Evolutionary conservation across 23 tunicate genomes (phyloP), one percentile per base, ranked within the genome.

Genomic region (Ascidia mentula): DNA sequence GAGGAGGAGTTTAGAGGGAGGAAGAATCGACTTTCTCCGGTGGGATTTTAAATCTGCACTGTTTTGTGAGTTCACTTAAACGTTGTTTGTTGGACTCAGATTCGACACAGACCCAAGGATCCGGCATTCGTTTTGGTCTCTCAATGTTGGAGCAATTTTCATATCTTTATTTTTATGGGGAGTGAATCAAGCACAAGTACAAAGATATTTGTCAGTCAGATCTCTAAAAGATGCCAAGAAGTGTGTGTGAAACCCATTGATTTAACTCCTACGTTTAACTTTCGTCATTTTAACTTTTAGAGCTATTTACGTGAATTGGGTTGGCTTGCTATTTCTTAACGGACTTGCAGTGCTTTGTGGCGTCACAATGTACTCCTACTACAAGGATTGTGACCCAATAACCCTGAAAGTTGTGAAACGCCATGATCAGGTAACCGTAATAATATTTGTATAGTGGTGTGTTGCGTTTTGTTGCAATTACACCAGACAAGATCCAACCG

Each of bases 1-100:
- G 95, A 80, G 72, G 38, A 72, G 46, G 34, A 36, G 80, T 69
- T 13, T 69, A 32, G 74, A 73, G 40, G 89, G 80, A 38, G 88
- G 88, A 72, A 78, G 89, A 32, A 78, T 89, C 53, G 95, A 89
- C 32, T 89, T 89, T 42, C 20, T 45, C 8, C 40, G 86, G 88
- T 84, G 35, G 34, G 89, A 36, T 42, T 42, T 42, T 42, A 42
- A 42, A 42, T 15, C 53, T 42, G 12, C 15, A 42, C 53, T 9
- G 12, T 42, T 42, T 42, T 42, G 12, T 15, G 15, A 15, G 53
- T 12, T 15, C 15, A 15, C 15, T 42, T 42, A 15, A 42, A 42
- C 12, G 53, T 15, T 9, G 53, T 42, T 42, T 12, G 12, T 42
- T 42, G 53, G 53, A 42, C 53, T n/a, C n/a, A 42, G 53, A 42